Evolutionary conservation across 2,888 invertebrate species (phyloP), one percentile per base, ranked within the genome.

Genomic region (Laspeyria flexula): DNA sequence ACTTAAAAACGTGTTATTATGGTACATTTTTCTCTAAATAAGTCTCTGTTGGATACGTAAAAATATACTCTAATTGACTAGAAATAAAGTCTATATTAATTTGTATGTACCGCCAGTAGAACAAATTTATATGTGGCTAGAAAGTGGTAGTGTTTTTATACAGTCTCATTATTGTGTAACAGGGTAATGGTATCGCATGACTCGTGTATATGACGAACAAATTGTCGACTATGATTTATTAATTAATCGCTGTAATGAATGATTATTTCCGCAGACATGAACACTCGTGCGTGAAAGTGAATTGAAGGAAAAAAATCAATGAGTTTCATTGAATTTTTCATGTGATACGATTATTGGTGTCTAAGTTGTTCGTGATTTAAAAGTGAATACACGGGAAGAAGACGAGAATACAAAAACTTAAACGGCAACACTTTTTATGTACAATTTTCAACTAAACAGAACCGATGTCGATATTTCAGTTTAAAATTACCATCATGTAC

Each of bases 61-160:
- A n/a, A n/a, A n/a, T n/a, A n/a, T n/a, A n/a, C n/a, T n/a, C n/a
- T n/a, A n/a, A n/a, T n/a, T n/a, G n/a, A n/a, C n/a, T n/a, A 21
- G 21, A 3, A 21, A 21, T 21, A 21, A 21, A 41, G 33, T 49
- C 13, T 27, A 47, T 38, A 49, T 23, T 48, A 16, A 31, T 33
- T 60, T 58, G 52, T 55, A 55, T 16, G 15, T 33, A 45, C 48
- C 56, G 39, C 45, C 43, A 25, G 55, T 59, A 50, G 42, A 53
- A 54, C 52, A 37, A 43, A 50, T 37, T 37, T 65, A 51, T 68
- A 68, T 68, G 68, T 80, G 72, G 71, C 65, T 80, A 79, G 73
- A 53, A 59, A 69, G 65, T 65, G 47, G 71, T 82, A 80, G 80
- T 73, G 80, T 83, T 46, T 66, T 81, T 81, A 76, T 81, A 81